Percentiles rank a stretch among this genome's conserved stretches.
Evolutionary conservation across 2,797 vertebrate genomes (phyloP).

Genomic region (Acrossocheilus fasciatus): DNA sequence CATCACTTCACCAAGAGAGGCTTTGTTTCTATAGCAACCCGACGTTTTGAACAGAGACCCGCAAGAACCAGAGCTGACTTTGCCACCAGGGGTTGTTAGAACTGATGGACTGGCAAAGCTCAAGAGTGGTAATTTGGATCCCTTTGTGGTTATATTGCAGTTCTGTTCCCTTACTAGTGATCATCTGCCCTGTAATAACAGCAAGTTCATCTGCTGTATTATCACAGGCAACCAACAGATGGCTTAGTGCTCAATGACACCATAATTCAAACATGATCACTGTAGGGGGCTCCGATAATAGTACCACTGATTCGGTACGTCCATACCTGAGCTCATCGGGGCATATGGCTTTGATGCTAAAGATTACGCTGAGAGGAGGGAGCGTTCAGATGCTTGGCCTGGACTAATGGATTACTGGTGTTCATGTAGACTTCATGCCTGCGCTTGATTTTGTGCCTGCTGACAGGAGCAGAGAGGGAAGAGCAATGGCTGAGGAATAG

Average conservation of each 20-base stretch:
- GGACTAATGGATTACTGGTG: conserved; percentile 40
- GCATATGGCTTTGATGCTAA: conserved; percentile 28
- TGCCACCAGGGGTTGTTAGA: conserved; percentile 43
- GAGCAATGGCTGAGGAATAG: conserved; percentile 26
- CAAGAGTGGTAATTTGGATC: conserved; percentile 28
- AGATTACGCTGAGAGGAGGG: conserved; percentile 12
- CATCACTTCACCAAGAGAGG: conserved; percentile 44
- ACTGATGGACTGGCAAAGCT: conserved; percentile 28
- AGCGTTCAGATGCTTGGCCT: neutral
- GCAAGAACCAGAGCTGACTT: conserved; percentile 39
- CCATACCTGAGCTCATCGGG: conserved; percentile 15
- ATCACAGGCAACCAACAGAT: conserved; percentile 28
- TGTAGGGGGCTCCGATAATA: conserved; percentile 14
- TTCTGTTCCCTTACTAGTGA: conserved; percentile 21
- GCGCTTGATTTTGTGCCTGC: conserved; percentile 38
- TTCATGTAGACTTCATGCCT: conserved; percentile 44
- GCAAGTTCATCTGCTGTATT: conserved; percentile 1
- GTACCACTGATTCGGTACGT: neutral
- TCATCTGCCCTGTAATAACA: conserved; percentile 25
- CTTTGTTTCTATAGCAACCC: conserved; percentile 63
- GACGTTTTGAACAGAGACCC: conserved; percentile 31
- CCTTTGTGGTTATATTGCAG: conserved; percentile 39
- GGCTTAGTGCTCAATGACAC: conserved; percentile 19
- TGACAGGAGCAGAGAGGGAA: conserved; percentile 50
- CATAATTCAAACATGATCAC: conserved; percentile 35